A percentile compares a stretch with the other conserved stretches of the same genome.
Evolutionary conservation across 2,113 vertebrate species (phyloP).

Genomic region (Dromaius novaehollandiae): DNA sequence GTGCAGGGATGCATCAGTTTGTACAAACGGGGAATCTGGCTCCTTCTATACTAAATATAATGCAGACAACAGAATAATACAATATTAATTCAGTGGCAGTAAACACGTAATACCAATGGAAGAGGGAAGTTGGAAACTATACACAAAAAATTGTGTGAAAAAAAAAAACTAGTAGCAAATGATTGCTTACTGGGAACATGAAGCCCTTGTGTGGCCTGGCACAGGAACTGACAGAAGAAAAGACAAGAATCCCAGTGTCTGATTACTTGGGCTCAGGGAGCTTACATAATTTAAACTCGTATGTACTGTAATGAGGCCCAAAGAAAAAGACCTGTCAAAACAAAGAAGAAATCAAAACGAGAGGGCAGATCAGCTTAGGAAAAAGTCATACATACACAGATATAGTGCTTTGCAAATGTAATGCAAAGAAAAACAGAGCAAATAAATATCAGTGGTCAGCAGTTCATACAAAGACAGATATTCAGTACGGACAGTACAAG

Average conservation of each 20-base stretch:
- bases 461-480: neutral
- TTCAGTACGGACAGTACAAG: neutral
- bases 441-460: neutral
- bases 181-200: neutral
- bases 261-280: neutral
- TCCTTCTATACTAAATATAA: neutral
- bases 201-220: neutral
- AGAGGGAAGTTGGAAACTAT: neutral
- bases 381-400: neutral
- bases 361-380: neutral
- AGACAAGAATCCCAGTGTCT: neutral
- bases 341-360: neutral
- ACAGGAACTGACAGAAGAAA: neutral
- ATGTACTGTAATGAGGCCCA: neutral
- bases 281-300: neutral
- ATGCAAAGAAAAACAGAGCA: neutral
- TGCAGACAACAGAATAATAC: fast-evolving
- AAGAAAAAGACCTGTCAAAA: constrained; percentile 11
- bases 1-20: neutral
- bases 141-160: neutral
- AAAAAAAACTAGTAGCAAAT: neutral
- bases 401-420: neutral
- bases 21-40: neutral
- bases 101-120: neutral
- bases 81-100: neutral